phyloP scores from a whole-genome alignment of 2,113 vertebrate species.

The Trichomycterus rosablanca region DNA sequence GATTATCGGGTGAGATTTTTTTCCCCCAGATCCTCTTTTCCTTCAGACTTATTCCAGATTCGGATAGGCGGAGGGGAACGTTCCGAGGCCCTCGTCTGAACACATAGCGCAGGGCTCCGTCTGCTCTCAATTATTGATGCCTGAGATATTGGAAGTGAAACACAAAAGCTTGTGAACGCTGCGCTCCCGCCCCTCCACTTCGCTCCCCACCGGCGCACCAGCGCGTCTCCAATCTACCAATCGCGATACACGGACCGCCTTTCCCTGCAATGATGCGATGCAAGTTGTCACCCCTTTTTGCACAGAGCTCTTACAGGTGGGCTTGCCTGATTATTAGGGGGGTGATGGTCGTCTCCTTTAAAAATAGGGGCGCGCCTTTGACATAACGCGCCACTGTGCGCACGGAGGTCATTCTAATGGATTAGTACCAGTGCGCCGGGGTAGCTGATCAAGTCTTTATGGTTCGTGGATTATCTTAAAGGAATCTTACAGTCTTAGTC shows the following conservation, averaged over 20 bases:
- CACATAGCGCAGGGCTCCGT: slow-evolving; percentile 74
- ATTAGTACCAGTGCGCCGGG: slow-evolving; percentile 8
- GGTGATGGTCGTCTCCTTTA: slow-evolving; percentile 18
- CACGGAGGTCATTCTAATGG: slow-evolving; percentile 27
- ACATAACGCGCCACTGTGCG: slow-evolving; percentile 13
- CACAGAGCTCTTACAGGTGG: slow-evolving; percentile 47
- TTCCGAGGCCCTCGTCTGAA: slow-evolving; percentile 67
- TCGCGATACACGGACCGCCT: slow-evolving; percentile 53
- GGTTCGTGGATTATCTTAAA: neutral
- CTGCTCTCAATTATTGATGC: slow-evolving; percentile 79
- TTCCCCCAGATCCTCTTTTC: neutral
- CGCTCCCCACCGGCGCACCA: slow-evolving; percentile 59
- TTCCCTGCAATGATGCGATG: slow-evolving; percentile 38
- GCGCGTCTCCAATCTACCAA: slow-evolving; percentile 63
- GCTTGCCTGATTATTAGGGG: slow-evolving; percentile 13
- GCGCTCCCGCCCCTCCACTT: slow-evolving; percentile 46
- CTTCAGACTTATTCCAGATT: slow-evolving; percentile 52
- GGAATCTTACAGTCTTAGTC: neutral
- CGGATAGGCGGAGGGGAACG: slow-evolving; percentile 51
- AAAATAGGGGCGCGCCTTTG: slow-evolving; percentile 24
- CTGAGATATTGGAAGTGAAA: slow-evolving; percentile 73
- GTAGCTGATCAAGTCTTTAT: neutral
- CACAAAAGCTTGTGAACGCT: slow-evolving; percentile 72
- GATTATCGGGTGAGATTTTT: slow-evolving; percentile 7
- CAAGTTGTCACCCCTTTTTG: slow-evolving; percentile 29